Evolutionary conservation across 2,888 invertebrate genomes (phyloP).

Genomic region (Megaustenia siamemsis): DNA sequence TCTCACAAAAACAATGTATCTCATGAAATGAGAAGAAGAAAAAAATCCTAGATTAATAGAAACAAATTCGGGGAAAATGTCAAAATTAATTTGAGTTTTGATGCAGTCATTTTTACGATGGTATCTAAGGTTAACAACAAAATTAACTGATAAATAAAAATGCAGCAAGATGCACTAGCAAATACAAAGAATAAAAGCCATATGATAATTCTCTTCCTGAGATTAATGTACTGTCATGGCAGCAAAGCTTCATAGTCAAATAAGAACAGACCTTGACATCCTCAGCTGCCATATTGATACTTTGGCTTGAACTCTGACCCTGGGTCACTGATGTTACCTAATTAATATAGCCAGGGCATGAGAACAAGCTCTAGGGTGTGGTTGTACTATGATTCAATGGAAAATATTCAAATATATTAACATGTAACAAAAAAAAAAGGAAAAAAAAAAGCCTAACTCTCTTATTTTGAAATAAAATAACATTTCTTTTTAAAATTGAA

Average conservation of each 20-base stretch:
- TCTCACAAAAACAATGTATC: too few relatives aligned
- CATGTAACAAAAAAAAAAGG: too few relatives aligned
- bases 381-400: neutral
- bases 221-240: neutral
- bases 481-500: too few relatives aligned
- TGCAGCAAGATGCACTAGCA: neutral
- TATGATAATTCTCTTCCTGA: neutral
- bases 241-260: conserved; percentile 13
- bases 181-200: neutral
- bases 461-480: too few relatives aligned
- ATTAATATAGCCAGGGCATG: conserved; percentile 35
- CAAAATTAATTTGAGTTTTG: too few relatives aligned
- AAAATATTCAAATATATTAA: too few relatives aligned
- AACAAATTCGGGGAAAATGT: too few relatives aligned
- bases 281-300: neutral
- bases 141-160: neutral
- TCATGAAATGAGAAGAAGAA: too few relatives aligned
- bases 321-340: conserved; percentile 32
- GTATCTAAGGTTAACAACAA: too few relatives aligned
- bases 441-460: too few relatives aligned
- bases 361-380: neutral
- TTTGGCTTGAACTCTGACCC: conserved; percentile 18
- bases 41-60: too few relatives aligned
- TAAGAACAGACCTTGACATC: conserved; percentile 28
- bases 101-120: too few relatives aligned